phyloP scores from a whole-genome alignment of 2,888 invertebrate species.

The Pachydiplax longipennis region DNA sequence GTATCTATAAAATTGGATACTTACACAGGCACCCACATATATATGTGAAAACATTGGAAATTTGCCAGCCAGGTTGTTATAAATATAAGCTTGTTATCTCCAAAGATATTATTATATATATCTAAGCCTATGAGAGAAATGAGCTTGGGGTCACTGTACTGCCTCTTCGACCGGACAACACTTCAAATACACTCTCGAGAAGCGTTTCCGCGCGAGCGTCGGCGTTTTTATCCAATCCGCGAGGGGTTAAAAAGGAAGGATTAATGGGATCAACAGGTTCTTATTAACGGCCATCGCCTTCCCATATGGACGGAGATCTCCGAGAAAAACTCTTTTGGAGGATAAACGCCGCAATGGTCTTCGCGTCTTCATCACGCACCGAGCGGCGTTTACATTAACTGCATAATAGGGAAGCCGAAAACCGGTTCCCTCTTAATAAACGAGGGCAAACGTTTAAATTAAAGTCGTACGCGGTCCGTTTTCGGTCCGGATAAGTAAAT shows the following conservation, averaged over 20 bases:
- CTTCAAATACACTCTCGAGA: background rate
- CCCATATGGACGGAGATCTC: background rate
- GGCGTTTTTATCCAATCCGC: background rate
- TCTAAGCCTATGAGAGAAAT: background rate
- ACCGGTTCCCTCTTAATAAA: background rate
- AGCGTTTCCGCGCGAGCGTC: background rate
- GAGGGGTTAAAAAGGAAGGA: background rate
- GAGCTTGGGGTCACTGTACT: background rate
- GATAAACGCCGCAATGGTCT: too few relatives aligned
- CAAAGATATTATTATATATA: too few relatives aligned
- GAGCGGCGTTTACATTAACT: background rate
- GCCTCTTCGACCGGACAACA: background rate
- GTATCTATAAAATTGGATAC: too few relatives aligned
- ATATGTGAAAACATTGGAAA: too few relatives aligned
- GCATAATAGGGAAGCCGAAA: background rate
- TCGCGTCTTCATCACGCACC: background rate
- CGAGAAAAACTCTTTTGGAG: background rate
- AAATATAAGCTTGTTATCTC: too few relatives aligned
- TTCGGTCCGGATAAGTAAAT: too few relatives aligned
- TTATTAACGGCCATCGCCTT: background rate
- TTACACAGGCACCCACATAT: too few relatives aligned
- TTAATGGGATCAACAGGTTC: conserved; percentile 23
- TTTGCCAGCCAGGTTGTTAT: too few relatives aligned
- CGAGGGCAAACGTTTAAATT: too few relatives aligned
- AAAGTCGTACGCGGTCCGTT: too few relatives aligned